Evolutionary conservation across 2,113 vertebrate species (phyloP).

Genomic region (Leuciscus idus): DNA sequence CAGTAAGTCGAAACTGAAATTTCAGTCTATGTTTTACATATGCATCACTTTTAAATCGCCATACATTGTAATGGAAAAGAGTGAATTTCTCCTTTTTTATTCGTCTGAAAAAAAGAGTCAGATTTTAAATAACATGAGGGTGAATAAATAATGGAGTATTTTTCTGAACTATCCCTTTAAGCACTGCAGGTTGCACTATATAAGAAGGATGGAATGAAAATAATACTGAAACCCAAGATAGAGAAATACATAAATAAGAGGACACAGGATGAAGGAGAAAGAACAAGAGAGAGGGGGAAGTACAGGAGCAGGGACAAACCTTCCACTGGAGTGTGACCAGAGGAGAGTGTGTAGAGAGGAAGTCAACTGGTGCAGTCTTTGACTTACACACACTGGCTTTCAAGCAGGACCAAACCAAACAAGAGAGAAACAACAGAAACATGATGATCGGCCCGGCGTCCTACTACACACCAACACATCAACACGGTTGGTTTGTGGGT

Average conservation of each 20-base stretch:
- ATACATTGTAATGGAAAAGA: neutral
- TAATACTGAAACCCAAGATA: conserved; percentile 60
- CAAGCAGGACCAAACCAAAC: conserved; percentile 86
- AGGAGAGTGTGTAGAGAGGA: conserved; percentile 87
- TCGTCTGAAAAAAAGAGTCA: neutral
- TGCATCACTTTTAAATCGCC: too few species aligned
- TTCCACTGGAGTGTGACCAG: conserved; percentile 86
- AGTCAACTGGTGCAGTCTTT: conserved; percentile 87
- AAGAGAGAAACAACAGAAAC: conserved; percentile 87
- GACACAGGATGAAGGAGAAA: neutral
- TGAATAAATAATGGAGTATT: neutral
- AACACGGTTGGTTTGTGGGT: neutral
- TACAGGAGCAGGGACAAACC: conserved; percentile 81
- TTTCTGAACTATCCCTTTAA: conserved; percentile 6
- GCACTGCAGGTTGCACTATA: neutral
- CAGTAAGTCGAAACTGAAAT: too few species aligned
- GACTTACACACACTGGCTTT: conserved; percentile 87
- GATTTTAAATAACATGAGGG: conserved; percentile 2
- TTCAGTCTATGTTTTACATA: too few species aligned
- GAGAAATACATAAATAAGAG: conserved; percentile 37
- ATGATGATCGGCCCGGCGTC: conserved; percentile 67
- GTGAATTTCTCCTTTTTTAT: neutral
- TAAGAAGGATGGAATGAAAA: conserved; percentile 79
- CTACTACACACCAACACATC: neutral
- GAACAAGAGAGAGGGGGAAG: conserved; percentile 50